A percentile compares a stretch with the other conserved stretches of the same genome.
Evolutionary conservation across 2,113 vertebrate species (phyloP).

Genomic region (Gopherus evgoodei): DNA sequence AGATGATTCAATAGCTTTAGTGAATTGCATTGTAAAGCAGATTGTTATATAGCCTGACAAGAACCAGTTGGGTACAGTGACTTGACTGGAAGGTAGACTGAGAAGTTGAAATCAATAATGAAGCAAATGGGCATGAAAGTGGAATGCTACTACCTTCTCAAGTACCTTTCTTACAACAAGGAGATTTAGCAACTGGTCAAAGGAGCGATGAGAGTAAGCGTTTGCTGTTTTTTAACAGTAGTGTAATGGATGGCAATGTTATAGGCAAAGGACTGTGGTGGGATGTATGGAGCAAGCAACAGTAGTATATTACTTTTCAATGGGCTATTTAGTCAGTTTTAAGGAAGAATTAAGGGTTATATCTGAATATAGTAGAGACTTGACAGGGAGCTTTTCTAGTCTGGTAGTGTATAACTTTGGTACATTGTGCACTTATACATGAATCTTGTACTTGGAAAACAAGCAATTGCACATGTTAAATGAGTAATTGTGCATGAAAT

Average conservation of each 20-base stretch:
- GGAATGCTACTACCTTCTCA: neutral
- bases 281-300: neutral
- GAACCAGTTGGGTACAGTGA: neutral
- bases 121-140: neutral
- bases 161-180: neutral
- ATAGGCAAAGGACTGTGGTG: neutral
- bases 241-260: neutral
- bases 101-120: neutral
- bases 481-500: neutral
- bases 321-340: neutral
- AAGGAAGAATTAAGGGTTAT: neutral
- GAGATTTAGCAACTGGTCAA: neutral
- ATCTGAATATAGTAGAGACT: neutral
- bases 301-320: neutral
- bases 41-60: neutral
- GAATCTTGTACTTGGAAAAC: neutral
- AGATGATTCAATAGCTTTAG: neutral
- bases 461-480: neutral
- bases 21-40: neutral
- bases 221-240: neutral
- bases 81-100: neutral
- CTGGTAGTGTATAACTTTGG: neutral
- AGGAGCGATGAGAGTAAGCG: neutral
- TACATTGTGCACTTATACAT: neutral
- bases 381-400: neutral